Evolutionary conservation across 2,888 invertebrate genomes (phyloP).

Genomic region (Drosophila infuscata): DNA sequence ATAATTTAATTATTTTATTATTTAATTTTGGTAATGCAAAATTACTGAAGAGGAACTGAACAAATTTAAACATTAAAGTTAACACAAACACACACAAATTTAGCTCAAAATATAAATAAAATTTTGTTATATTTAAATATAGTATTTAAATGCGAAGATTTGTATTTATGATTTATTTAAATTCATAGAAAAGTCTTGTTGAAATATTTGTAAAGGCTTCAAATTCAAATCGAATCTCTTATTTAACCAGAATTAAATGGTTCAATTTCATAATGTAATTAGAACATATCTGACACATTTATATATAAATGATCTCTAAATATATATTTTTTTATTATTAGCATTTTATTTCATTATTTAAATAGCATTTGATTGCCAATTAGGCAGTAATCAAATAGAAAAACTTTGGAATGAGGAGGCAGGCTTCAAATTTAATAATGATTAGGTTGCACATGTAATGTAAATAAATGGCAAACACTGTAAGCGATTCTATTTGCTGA

Average conservation of each 20-base stretch:
- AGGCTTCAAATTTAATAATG: conserved; percentile 15
- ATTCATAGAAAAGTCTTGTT: neutral
- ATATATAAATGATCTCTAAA: conserved; percentile 1
- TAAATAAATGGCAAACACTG: conserved; percentile 9
- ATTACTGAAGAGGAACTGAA: neutral
- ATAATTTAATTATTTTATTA: neutral
- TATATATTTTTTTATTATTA: conserved; percentile 7
- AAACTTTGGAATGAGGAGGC: neutral
- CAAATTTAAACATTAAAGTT: neutral
- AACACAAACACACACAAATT: neutral
- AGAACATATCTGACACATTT: neutral
- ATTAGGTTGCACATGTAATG: conserved; percentile 9
- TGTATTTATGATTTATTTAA: neutral
- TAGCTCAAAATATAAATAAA: neutral
- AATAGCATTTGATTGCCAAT: conserved; percentile 18
- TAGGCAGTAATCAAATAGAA: neutral
- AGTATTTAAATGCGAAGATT: too few relatives aligned
- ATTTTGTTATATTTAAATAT: neutral
- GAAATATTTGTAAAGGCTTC: neutral
- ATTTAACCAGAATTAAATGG: neutral
- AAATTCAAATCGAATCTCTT: neutral
- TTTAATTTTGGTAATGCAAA: neutral
- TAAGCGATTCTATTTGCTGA: neutral
- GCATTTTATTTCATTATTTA: conserved; percentile 5
- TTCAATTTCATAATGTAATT: neutral